Conservation (phyloP, 2,797 vertebrate species). For the Malacoraja senta region DNA sequence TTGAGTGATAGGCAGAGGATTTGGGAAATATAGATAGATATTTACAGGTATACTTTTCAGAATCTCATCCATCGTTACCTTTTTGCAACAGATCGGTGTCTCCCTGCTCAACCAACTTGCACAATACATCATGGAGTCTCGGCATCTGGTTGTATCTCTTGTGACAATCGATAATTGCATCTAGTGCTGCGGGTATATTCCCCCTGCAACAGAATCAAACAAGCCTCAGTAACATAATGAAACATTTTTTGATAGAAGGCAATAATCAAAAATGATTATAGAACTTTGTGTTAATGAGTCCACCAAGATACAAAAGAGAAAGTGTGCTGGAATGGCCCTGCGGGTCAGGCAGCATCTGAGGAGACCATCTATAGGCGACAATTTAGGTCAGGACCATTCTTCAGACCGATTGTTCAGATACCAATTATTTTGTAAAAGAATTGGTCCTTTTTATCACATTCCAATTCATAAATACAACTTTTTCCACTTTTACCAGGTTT, state of each 20-base stretch:
- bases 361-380: no score
- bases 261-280: background rate
- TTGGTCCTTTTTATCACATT: background rate
- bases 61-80: constrained; percentile 57
- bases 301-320: background rate
- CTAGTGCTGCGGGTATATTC: constrained; percentile 66
- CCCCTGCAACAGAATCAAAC: constrained; percentile 56
- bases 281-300: background rate
- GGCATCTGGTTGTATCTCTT: constrained; percentile 68
- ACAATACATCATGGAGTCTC: constrained; percentile 71
- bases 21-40: background rate
- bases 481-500: no score
- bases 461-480: background rate
- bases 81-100: constrained; percentile 78
- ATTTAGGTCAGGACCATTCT: no score
- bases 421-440: background rate
- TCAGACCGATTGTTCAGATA: no score
- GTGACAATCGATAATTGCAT: constrained; percentile 60
- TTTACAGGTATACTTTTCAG: background rate
- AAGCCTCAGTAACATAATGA: background rate
- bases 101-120: constrained; percentile 75
- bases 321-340: no score
- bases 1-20: background rate
- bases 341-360: no score
- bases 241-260: background rate